Conservation (phyloP, 1,140 invertebrate genomes). For the Reticulitermes speratus region DNA sequence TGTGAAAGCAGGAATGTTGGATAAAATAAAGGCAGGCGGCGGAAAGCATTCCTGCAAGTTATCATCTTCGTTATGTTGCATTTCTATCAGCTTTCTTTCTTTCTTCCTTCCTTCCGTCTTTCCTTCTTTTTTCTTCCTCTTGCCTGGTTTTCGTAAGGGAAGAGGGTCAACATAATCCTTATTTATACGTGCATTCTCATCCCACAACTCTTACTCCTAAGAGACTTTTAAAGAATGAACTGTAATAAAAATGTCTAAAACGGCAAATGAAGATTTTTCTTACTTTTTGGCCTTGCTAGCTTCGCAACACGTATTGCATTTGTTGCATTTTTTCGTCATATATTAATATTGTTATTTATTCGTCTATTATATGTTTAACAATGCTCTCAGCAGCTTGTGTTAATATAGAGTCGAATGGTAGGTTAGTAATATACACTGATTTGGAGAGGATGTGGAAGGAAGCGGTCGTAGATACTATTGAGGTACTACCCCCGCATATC, state of each 20-base stretch:
- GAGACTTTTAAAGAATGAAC: slow-evolving; percentile 13
- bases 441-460: too few relatives aligned
- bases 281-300: not conserved
- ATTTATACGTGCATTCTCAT: slow-evolving; percentile 3
- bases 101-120: not conserved
- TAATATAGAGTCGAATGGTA: too few relatives aligned
- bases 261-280: not conserved
- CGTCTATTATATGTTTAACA: too few relatives aligned
- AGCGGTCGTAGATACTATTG: too few relatives aligned
- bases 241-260: slow-evolving; percentile 18
- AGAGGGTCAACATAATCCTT: slow-evolving; percentile 13
- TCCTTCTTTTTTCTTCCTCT: not conserved
- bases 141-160: not conserved
- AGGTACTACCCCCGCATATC: too few relatives aligned
- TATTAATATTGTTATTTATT: too few relatives aligned
- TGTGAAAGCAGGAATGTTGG: not conserved
- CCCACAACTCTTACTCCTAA: not conserved
- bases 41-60: slow-evolving; percentile 3
- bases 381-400: too few relatives aligned
- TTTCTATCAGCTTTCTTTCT: not conserved
- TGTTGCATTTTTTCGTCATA: too few relatives aligned
- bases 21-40: too few relatives aligned
- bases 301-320: too few relatives aligned
- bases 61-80: not conserved
- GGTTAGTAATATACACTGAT: too few relatives aligned